phyloP scores from a whole-genome alignment of 2,113 vertebrate species.

The Phainopepla nitens region DNA sequence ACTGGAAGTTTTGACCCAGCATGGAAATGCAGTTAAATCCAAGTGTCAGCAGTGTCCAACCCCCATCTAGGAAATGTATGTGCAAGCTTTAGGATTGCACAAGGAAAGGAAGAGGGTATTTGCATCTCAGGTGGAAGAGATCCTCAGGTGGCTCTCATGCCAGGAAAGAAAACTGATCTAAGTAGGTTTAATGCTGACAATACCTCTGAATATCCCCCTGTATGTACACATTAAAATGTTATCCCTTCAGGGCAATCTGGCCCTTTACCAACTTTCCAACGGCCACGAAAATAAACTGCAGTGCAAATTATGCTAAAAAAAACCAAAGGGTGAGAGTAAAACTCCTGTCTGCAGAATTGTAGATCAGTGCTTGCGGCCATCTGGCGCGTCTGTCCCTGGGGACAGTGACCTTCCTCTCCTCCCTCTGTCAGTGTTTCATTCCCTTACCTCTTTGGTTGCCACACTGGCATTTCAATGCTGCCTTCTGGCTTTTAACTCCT shows the following conservation, averaged over 20 bases:
- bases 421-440: background rate
- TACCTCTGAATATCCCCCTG: background rate
- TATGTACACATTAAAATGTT: background rate
- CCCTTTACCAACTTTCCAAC: background rate
- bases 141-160: background rate
- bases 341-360: background rate
- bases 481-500: background rate
- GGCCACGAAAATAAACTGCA: background rate
- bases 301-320: background rate
- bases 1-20: background rate
- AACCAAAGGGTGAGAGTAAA: background rate
- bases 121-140: background rate
- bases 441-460: background rate
- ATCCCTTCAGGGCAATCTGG: background rate
- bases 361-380: background rate
- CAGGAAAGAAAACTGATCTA: background rate
- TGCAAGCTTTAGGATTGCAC: background rate
- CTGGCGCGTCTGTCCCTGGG: background rate
- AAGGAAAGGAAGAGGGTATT: background rate
- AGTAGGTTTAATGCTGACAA: background rate
- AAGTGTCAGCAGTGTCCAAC: background rate
- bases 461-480: background rate
- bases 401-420: background rate
- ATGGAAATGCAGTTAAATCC: background rate
- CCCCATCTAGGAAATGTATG: background rate